Percentiles rank a stretch among this genome's conserved stretches.
These are phyloP conservation scores for Drosophila trichaetosa DNA, from an alignment of 2,888 invertebrate species.

Conservation along the genomic window DNA sequence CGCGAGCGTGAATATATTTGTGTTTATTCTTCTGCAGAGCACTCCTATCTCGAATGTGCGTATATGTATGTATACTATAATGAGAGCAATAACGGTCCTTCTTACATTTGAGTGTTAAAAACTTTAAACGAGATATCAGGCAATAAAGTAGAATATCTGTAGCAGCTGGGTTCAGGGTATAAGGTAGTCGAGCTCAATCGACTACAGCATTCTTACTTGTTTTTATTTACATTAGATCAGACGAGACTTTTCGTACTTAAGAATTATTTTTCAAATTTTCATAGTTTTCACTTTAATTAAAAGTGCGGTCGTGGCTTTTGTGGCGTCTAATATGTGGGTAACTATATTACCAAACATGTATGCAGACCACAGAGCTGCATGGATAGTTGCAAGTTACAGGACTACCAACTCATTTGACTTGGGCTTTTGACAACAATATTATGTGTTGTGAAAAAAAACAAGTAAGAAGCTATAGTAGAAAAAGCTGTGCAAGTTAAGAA, in stretches of 20 bases:
- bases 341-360: conserved; percentile 58
- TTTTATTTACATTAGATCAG: conserved; percentile 8
- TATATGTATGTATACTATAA: too few species aligned
- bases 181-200: not conserved
- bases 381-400: conserved; percentile 1
- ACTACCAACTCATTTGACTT: conserved; percentile 3
- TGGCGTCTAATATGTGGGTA: conserved; percentile 63
- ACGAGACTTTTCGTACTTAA: conserved; percentile 19
- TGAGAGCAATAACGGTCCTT: too few species aligned
- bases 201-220: not conserved
- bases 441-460: not conserved
- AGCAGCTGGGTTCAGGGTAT: not conserved
- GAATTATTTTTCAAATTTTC: conserved; percentile 74
- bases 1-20: too few species aligned
- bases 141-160: too few species aligned
- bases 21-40: too few species aligned
- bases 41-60: too few species aligned
- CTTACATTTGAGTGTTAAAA: too few species aligned
- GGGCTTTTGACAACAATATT: not conserved
- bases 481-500: not conserved
- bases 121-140: too few species aligned
- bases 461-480: not conserved
- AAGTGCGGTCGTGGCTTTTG: conserved; percentile 75
- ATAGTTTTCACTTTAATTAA: conserved; percentile 80
- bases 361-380: conserved; percentile 26